Evolutionary conservation across 2,113 vertebrate species (phyloP), one percentile per base, ranked within the genome.

Genomic region (Labeo catla): DNA sequence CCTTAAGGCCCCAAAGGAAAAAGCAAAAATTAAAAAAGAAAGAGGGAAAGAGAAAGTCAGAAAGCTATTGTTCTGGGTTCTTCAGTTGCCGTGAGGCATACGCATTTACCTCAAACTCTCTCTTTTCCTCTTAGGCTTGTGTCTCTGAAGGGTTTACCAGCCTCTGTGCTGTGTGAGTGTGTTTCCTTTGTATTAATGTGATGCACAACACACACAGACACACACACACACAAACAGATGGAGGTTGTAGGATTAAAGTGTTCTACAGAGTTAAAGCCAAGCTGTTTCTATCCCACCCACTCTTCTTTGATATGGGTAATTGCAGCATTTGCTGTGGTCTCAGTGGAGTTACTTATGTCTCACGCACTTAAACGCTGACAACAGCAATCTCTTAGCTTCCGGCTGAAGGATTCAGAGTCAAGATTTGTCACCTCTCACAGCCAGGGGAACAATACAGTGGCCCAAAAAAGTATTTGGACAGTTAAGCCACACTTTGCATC

Each of bases 271-370:
- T 78, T 78, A 57, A 78, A 52, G 47, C 47, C 57, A 49, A 70
- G 16, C 77, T 57, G 65, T 65, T 66, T 72, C 43, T 80, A 28
- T 86, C 43, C 66, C 78, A 74, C 85, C 66, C 52, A 47, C 65
- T 47, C 76, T 45, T 49, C 49, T 86, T 68, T 73, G 84, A 86
- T 86, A 57, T 80, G 77, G 43, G 68, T 73, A 86, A 86, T 70
- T 86, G 52, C 76, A 34, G 73, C 73, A 36, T 84, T 78, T 78
- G 23, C 28, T 57, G 49, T 78, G 52, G 76, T 78, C 76, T 50
- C 76, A 57, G 50, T 57, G 76, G 16, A 78, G 76, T 78, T 8
- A 19, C 76, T 54, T 77, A 78, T 57, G 52, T 78, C 52, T 78
- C 8, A 57, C 15, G 19, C 76, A 78, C 45, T 76, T 76, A 76